Evolutionary conservation across 2,797 vertebrate genomes (phyloP), one percentile per base, ranked within the genome.

Genomic region (Esox masquinongy): DNA sequence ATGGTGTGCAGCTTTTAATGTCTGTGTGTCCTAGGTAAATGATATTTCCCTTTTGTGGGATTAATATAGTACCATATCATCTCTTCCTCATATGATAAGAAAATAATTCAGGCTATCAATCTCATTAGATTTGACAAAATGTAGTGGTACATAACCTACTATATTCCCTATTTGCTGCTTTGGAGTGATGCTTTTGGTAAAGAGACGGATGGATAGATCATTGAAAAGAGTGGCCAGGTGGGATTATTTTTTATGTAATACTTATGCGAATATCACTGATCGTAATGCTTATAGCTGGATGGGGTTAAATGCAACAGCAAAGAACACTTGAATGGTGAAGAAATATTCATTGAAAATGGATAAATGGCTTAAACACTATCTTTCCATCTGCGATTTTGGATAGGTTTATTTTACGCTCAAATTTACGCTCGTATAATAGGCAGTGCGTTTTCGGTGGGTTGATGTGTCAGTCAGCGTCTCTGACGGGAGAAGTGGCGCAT

Each of bases 401-500:
- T 79, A 75, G 66, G 61, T 83, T 31, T 84, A 77, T 82, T 86
- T 82, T 85, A 87, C 80, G 84, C 75, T 87, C 68, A 86, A 74
- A 85, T 83, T 34, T 83, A 86, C 77, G 82, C 75, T 77, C 79
- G 22, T 77, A 22, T 72, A 77, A 77, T 81, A 78, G 72, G 77
- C 82, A 56, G 73, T 43, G 77, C 73, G 73, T 77, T 77, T 85
- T 76, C 83, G 78, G 70, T 85, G 85, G 85, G 85, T 68, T 56
- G 76, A 72, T 76, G 67, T 68, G 78, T 82, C 86, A 85, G 87
- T 76, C 80, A 87, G 86, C 83, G 79, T 87, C 89, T 88, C 84
- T 85, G 89, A 87, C 87, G 70, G 77, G 79, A 84, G 81, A 75
- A 83, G 90, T 91, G 88, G 90, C 88, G 89, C 92, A 93, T 91